Evolutionary conservation across 1,140 invertebrate genomes (phyloP).

Genomic region (Ditylenchus dipsaci): DNA sequence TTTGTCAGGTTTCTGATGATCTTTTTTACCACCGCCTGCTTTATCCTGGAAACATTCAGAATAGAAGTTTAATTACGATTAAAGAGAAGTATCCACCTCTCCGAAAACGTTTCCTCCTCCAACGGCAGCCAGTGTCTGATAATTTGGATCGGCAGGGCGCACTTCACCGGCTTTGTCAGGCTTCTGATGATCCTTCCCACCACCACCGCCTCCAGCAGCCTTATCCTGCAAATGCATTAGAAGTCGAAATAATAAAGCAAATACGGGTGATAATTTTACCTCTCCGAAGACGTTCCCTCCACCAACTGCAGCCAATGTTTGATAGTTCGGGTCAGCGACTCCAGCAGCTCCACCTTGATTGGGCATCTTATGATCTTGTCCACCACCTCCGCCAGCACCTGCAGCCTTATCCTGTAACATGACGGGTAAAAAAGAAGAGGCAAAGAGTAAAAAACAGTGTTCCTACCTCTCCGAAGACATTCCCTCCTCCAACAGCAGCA

Average conservation of each 20-base stretch:
- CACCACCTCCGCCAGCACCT: not conserved
- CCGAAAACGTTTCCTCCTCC: slow-evolving; percentile 22
- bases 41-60: not conserved
- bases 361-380: not conserved
- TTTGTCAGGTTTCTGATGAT: not conserved
- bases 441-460: no score
- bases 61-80: slow-evolving; percentile 1
- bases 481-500: slow-evolving; percentile 17
- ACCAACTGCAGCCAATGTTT: slow-evolving; percentile 21
- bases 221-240: slow-evolving; percentile 7
- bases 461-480: slow-evolving; percentile 12
- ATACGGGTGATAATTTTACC: not conserved
- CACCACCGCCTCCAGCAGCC: slow-evolving; percentile 6
- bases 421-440: no score
- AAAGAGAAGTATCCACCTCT: not conserved
- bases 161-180: not conserved
- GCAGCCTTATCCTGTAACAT: slow-evolving; percentile 11
- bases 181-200: not conserved
- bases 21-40: not conserved
- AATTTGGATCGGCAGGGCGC: slow-evolving; percentile 15
- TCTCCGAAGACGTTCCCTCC: slow-evolving; percentile 6
- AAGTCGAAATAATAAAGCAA: no score
- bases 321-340: slow-evolving; percentile 21
- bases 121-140: slow-evolving; percentile 21
- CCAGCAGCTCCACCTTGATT: not conserved